Base-by-base conservation (phyloP, 2,888 invertebrate genomes). In the Rhaphigaster nebulosa region DNA sequence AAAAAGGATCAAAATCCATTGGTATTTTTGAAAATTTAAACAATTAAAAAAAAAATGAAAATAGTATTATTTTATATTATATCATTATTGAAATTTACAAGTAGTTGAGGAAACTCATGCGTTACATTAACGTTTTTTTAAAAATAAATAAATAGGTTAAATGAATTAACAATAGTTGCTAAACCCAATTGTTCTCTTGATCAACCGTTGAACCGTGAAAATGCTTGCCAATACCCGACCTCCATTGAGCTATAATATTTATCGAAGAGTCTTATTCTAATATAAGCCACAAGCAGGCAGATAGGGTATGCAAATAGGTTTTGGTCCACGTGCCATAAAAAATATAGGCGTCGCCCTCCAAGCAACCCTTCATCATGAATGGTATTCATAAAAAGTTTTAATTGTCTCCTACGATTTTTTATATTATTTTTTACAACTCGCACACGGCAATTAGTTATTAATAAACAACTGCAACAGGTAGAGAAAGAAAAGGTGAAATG, bases 321-420 rank as follows among this genome's bases (percentile, higher is more conserved):
- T 6, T 20, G 38, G 65, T 6, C 5, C 70, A 76, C 70, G 70
- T 76, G 70, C 70, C 70, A 38, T 76, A 76, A 76, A 76, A 76
- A 76, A 76, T 76, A 34, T 23, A 76, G 38, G 70, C 38, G 8
- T 38, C 70, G 38, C 34, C 70, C 70, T 38, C 8, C 20, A 8
- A 34, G 38, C 70, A 76, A 76, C 70, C 70, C 70, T 76, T 76
- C 70, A 38, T 38, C 38, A 38, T 20, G 15, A 34, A 76, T 1
- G 70, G 70, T 38, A 34, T 76, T 76, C 70, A 76, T 76, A 76
- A 76, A 76, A 76, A 38, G 34, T 38, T 76, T 76, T 76, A 76
- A 76, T 76, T 76, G 70, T 38, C 34, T 23, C 38, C 70, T 29
- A 70, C 15, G 8, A 34, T 65, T 65, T 65, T 65, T 65, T 65